A percentile compares a stretch with the other conserved stretches of the same genome.
Evolutionary conservation across 2,797 vertebrate species (phyloP).

Genomic region (Spinibarbus caldwelli): DNA sequence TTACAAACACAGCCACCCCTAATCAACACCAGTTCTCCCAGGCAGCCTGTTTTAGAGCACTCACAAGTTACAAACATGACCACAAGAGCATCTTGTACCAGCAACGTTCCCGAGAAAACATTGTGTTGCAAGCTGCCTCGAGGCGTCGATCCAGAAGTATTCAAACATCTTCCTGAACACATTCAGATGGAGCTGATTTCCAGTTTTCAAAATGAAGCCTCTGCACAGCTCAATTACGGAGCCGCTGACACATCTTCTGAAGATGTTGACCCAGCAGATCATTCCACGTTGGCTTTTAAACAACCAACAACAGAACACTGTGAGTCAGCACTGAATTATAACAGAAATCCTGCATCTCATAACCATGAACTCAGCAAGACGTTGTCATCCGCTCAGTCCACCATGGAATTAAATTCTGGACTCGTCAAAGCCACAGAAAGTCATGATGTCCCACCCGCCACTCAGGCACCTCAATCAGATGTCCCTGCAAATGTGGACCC

Average conservation of each 20-base stretch:
- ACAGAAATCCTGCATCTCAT: background rate
- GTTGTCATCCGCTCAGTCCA: background rate
- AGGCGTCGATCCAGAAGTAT: slow-evolving; percentile 82
- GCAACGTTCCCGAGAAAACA: background rate
- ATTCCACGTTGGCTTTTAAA: background rate
- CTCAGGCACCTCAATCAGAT: slow-evolving; percentile 34
- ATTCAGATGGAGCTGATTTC: slow-evolving; percentile 83
- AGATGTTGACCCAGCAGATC: background rate
- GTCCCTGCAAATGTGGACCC: slow-evolving; percentile 83
- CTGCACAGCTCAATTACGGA: background rate
- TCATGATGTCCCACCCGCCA: background rate
- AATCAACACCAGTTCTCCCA: background rate
- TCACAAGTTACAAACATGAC: slow-evolving; percentile 29
- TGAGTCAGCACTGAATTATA: background rate
- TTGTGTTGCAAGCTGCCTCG: slow-evolving; percentile 64
- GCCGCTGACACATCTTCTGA: background rate
- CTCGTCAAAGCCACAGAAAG: background rate
- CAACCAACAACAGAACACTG: background rate
- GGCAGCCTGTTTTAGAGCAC: background rate
- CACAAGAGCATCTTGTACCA: background rate
- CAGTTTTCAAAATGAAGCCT: slow-evolving; percentile 52
- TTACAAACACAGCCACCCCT: background rate
- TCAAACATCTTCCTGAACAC: slow-evolving; percentile 82
- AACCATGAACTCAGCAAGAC: background rate
- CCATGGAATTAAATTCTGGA: background rate